A percentile compares a stretch with the other conserved stretches of the same genome.
Conservation (phyloP, 2,113 vertebrate genomes). For the Marmota monax region DNA sequence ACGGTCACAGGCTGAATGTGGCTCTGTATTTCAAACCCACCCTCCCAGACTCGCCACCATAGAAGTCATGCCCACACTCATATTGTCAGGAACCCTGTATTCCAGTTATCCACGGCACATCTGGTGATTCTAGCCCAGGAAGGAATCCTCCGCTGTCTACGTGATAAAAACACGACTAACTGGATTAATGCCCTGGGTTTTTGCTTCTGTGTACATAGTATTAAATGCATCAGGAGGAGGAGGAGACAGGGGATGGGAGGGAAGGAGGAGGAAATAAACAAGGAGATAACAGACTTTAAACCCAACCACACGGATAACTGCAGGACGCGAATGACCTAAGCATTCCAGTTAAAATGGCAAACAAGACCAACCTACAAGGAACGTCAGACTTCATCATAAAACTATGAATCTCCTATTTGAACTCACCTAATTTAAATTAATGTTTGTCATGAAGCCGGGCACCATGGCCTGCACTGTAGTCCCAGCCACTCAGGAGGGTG, state of each 20-base stretch:
- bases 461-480: no score
- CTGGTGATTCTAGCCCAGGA: not conserved
- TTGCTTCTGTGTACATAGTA: not conserved
- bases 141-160: not conserved
- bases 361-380: not conserved
- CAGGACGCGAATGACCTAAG: not conserved
- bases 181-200: not conserved
- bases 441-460: not conserved
- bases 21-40: not conserved
- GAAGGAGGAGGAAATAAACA: not conserved
- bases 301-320: not conserved
- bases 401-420: not conserved
- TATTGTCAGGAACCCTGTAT: conserved; percentile 44
- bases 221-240: not conserved
- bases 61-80: not conserved
- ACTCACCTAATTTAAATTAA: not conserved
- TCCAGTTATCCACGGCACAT: not conserved
- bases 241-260: not conserved
- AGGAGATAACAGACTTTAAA: not conserved
- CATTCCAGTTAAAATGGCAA: not conserved
- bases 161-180: not conserved
- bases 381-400: not conserved
- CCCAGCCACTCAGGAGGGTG: no score
- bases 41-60: not conserved
- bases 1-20: not conserved